Percentiles rank a stretch among this genome's conserved stretches.
These are phyloP conservation scores for Callorhinus ursinus DNA, from an alignment of 2,113 vertebrate genomes.

Conservation along the genomic window DNA sequence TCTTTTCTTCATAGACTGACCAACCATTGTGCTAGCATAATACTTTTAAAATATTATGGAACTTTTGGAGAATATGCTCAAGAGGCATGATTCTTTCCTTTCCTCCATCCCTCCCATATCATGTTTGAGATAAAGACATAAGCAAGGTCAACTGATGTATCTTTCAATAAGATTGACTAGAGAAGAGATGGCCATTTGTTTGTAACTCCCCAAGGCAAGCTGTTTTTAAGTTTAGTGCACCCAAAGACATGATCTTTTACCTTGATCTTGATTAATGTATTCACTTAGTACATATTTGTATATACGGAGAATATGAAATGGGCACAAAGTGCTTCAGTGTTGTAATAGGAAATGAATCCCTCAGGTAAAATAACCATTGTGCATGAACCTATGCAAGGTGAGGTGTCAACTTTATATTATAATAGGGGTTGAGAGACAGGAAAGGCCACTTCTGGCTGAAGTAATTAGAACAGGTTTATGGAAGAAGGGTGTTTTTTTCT, in stretches of 20 bases:
- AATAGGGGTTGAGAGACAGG: background rate
- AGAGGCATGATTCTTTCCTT: background rate
- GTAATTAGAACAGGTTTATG: background rate
- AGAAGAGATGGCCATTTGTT: background rate
- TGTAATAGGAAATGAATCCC: background rate
- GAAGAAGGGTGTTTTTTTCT: background rate
- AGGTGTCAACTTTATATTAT: background rate
- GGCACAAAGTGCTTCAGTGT: background rate
- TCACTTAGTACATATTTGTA: background rate
- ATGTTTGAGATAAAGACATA: background rate
- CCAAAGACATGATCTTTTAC: background rate
- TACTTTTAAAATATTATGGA: background rate
- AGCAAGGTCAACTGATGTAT: background rate
- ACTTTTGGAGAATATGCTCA: background rate
- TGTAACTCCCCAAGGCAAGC: background rate
- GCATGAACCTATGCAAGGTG: background rate
- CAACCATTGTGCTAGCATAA: background rate
- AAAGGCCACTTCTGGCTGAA: background rate
- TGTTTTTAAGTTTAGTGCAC: background rate
- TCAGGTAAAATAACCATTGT: background rate
- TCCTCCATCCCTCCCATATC: background rate
- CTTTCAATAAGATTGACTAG: background rate
- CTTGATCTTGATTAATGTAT: background rate
- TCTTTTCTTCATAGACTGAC: background rate
- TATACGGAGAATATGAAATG: background rate